Evolutionary conservation across 1,140 invertebrate species (phyloP), one percentile per base, ranked within the genome.

Genomic region (Ditylenchus dipsaci): DNA sequence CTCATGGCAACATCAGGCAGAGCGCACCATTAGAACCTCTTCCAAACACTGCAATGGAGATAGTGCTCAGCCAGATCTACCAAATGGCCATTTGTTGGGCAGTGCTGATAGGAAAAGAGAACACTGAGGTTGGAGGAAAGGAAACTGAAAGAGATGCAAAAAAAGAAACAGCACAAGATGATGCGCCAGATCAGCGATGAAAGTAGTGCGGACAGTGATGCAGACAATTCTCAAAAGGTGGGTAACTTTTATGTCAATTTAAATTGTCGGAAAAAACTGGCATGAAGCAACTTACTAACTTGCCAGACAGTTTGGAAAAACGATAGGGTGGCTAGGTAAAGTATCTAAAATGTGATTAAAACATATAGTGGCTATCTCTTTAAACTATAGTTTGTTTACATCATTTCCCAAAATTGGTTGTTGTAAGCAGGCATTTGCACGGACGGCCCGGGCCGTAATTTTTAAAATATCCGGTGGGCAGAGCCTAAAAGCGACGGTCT

Each of bases 141-240:
- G 17, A 71, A 74, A 27, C 45, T 33, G 61, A 47, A 45, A 42
- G 30, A 68, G 42, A 67, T 76, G 11, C 21, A 70, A 8, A 64
- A 67, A 27, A 77, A 76, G 63, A 74, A 76, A 23, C 26, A 19
- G 13, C 74, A 74, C 45, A 74, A 74, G 26, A 71, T 70, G 57
- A 68, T 75, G 60, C 43, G 67, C 1, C 72, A 74, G 38, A 75
- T 74, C 17, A 64, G 59, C 8, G 72, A 75, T 19, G 69, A 72
- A 9, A 62, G 61, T 8, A 74, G 72, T 67, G 62, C 21, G 69
- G 33, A 38, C 33, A 63, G 56, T 17, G 69, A 71, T 7, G 68
- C 21, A 19, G 49, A 53, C 11, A 11, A 38, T 38, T 11, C 3
- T 5, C 33, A 38, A 5, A 5, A 11, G 33, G 11, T 11, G 33